Evolutionary conservation across 1,140 invertebrate species (phyloP).

Genomic region (Helicorthomorpha holstii): DNA sequence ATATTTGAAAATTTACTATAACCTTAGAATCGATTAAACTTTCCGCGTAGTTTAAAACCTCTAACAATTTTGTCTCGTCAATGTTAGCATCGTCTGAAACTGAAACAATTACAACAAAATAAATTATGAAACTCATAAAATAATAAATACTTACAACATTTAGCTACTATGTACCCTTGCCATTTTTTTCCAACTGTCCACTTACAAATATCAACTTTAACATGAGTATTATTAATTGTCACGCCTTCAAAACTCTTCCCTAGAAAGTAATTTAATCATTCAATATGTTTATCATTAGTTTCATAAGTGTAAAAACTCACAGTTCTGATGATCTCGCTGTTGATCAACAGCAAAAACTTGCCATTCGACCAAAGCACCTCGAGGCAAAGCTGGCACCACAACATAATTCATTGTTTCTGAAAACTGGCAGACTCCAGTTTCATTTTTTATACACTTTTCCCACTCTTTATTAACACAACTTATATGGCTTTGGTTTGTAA

Average conservation of each 20-base stretch:
- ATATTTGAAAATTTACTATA: no score
- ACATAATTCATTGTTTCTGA: slow-evolving; percentile 58
- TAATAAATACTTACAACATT: no score
- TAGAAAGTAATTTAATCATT: background rate
- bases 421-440: slow-evolving; percentile 60
- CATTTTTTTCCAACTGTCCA: no score
- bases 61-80: no score
- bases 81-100: no score
- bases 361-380: slow-evolving; percentile 72
- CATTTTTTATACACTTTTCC: slow-evolving; percentile 57
- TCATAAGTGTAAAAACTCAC: background rate
- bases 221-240: background rate
- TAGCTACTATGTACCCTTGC: no score
- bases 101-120: no score
- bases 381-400: slow-evolving; percentile 58
- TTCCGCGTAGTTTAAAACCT: no score
- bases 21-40: no score
- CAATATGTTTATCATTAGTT: background rate
- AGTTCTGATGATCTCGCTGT: background rate
- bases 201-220: no score
- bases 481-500: slow-evolving; percentile 15
- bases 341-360: slow-evolving; percentile 60
- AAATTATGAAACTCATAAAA: no score
- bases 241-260: background rate
- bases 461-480: slow-evolving; percentile 50